Percentiles rank a stretch among this genome's conserved stretches.
Conservation (phyloP, 1,140 invertebrate species). For the Penaeus indicus region DNA sequence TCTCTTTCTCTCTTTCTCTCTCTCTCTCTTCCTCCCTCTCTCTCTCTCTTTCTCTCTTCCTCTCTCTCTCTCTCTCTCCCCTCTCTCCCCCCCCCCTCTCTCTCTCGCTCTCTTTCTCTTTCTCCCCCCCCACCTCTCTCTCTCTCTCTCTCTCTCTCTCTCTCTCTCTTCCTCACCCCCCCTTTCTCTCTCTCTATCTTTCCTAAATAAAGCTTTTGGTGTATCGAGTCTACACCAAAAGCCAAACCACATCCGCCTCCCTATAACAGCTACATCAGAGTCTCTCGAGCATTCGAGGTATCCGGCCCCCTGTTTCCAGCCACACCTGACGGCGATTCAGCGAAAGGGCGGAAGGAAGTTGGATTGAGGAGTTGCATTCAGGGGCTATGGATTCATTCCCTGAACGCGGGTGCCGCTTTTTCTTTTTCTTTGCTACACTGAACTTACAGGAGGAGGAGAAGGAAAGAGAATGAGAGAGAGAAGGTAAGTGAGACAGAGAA, state of each 20-base stretch:
- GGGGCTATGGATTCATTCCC: no score
- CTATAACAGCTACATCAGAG: no score
- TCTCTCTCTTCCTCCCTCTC: neutral
- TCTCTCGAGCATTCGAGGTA: no score
- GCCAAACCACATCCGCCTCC: neutral
- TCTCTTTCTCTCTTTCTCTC: conserved; percentile 18
- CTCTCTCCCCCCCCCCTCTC: neutral
- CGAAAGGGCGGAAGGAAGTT: no score
- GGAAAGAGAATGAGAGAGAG: no score
- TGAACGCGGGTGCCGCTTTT: no score
- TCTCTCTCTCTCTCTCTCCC: neutral
- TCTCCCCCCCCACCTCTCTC: conserved; percentile 5
- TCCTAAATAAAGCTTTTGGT: neutral
- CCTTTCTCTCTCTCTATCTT: neutral
- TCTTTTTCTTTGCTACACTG: no score
- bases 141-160: neutral
- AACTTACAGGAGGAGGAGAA: no score
- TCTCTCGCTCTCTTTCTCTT: neutral
- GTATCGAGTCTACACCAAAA: neutral
- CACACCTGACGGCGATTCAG: no score
- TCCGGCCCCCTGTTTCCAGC: no score
- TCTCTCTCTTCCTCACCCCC: neutral
- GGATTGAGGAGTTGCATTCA: no score
- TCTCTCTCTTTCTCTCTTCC: neutral
- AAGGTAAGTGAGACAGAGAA: no score